Percentiles rank a stretch among this genome's conserved stretches.
Evolutionary conservation across 1,140 invertebrate species (phyloP).

Genomic region (Heliconius melpomene): DNA sequence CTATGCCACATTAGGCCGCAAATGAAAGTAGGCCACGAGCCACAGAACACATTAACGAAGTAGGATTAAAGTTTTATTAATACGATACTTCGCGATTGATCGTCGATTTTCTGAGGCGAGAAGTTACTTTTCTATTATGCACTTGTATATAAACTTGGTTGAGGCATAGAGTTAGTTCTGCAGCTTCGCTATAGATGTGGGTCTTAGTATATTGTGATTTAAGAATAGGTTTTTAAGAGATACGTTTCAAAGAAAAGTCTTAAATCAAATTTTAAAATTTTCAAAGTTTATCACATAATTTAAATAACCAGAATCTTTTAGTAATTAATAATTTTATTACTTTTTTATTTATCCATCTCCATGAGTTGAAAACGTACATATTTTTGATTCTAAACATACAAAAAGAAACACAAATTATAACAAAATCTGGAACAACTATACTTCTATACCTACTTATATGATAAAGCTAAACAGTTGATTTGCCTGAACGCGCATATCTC

Average conservation of each 20-base stretch:
- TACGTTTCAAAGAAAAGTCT: neutral
- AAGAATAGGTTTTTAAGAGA: neutral
- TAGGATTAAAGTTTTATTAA: slow-evolving; percentile 40
- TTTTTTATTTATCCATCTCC: too few relatives aligned
- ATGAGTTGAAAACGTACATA: too few relatives aligned
- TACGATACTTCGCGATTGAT: slow-evolving; percentile 35
- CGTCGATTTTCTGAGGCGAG: slow-evolving; percentile 31
- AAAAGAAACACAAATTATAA: too few relatives aligned
- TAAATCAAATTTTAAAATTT: too few relatives aligned
- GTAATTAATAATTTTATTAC: too few relatives aligned
- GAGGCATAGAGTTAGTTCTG: neutral
- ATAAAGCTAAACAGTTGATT: too few relatives aligned
- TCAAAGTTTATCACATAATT: too few relatives aligned
- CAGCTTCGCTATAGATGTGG: neutral
- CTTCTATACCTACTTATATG: too few relatives aligned
- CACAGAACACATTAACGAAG: slow-evolving; percentile 36
- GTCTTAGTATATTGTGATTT: neutral
- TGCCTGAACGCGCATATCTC: too few relatives aligned
- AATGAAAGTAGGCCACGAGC: slow-evolving; percentile 41
- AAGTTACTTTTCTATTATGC: slow-evolving; percentile 30
- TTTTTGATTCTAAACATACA: too few relatives aligned
- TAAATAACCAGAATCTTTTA: too few relatives aligned
- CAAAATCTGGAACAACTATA: too few relatives aligned
- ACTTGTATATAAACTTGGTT: slow-evolving; percentile 16
- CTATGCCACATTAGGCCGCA: slow-evolving; percentile 34